Conservation (phyloP, 2,888 invertebrate species). For the Drosophila percnosoma region DNA sequence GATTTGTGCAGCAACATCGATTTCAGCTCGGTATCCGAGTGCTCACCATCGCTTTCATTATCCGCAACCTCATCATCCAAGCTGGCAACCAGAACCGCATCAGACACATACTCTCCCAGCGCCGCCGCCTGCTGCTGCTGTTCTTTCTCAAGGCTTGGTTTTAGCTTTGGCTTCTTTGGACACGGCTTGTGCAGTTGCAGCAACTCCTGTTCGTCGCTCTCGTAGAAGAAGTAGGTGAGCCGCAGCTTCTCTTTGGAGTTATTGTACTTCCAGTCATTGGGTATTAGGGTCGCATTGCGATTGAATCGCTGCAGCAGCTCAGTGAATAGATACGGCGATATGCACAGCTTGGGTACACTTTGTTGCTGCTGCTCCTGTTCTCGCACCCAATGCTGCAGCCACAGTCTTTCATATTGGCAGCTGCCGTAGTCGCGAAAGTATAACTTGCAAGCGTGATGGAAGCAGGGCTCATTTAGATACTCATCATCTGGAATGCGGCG, state of each 20-base stretch:
- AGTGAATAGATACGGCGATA: slow-evolving; percentile 79
- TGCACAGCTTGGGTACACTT: slow-evolving; percentile 72
- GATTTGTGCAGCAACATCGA: slow-evolving; percentile 35
- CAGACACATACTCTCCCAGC: slow-evolving; percentile 58
- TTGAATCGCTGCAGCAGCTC: slow-evolving; percentile 67
- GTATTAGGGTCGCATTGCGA: slow-evolving; percentile 71
- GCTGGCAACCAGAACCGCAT: slow-evolving; percentile 49
- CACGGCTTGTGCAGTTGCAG: background rate
- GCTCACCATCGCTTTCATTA: slow-evolving; percentile 65
- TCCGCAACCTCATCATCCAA: slow-evolving; percentile 44
- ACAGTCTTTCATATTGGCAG: slow-evolving; percentile 3
- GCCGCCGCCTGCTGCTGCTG: background rate
- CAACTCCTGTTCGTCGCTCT: slow-evolving; percentile 45
- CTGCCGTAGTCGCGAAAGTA: slow-evolving; percentile 46
- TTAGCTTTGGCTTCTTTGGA: background rate
- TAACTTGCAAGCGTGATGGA: slow-evolving; percentile 60
- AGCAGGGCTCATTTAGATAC: slow-evolving; percentile 24
- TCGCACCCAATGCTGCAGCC: slow-evolving; percentile 8
- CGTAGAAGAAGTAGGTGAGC: slow-evolving; percentile 82
- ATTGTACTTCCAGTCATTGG: slow-evolving; percentile 68
- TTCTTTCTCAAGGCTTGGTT: background rate
- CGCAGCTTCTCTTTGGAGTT: slow-evolving; percentile 68
- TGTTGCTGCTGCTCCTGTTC: slow-evolving; percentile 59
- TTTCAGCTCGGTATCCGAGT: slow-evolving; percentile 35
- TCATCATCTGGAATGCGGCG: slow-evolving; percentile 42